These are phyloP conservation scores for Drosophila kanekoi DNA, from an alignment of 2,888 invertebrate genomes.

Conservation along the genomic window DNA sequence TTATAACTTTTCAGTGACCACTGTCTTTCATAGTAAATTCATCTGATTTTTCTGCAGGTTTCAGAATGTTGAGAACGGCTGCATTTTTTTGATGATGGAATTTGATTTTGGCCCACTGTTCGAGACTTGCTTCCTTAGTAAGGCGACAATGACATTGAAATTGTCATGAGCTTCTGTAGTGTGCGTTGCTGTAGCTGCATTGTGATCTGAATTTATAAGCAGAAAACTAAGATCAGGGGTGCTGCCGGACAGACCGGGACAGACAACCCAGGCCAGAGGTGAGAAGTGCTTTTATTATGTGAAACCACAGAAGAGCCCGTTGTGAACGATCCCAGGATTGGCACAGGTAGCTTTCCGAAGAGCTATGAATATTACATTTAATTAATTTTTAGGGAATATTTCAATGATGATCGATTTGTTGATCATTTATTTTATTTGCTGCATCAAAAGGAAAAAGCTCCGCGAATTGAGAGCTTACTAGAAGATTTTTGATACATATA, in stretches of 20 bases:
- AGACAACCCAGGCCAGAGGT: constrained; percentile 43
- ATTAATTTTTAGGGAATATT: no score
- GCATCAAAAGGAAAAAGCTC: no score
- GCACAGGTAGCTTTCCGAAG: constrained; percentile 14
- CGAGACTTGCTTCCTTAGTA: constrained; percentile 30
- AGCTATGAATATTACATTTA: constrained; percentile 45
- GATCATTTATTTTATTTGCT: no score
- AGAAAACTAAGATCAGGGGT: constrained; percentile 40
- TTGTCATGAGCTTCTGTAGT: constrained; percentile 52
- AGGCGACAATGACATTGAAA: constrained; percentile 76
- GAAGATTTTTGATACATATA: neutral
- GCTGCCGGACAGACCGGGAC: constrained; percentile 29
- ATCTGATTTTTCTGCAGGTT: neutral
- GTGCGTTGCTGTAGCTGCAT: constrained; percentile 43
- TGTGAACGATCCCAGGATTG: constrained; percentile 47
- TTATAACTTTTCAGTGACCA: no score
- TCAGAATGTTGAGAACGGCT: neutral
- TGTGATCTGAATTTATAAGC: constrained; percentile 82
- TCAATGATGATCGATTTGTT: no score
- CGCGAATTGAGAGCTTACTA: no score
- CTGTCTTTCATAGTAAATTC: no score
- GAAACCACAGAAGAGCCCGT: constrained; percentile 17
- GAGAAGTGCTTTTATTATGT: constrained; percentile 50
- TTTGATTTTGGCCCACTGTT: constrained; percentile 38
- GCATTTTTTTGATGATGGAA: neutral